Evolutionary conservation across 2,113 vertebrate species (phyloP), one percentile per base, ranked within the genome.

Genomic region (Gobiocypris rarus): DNA sequence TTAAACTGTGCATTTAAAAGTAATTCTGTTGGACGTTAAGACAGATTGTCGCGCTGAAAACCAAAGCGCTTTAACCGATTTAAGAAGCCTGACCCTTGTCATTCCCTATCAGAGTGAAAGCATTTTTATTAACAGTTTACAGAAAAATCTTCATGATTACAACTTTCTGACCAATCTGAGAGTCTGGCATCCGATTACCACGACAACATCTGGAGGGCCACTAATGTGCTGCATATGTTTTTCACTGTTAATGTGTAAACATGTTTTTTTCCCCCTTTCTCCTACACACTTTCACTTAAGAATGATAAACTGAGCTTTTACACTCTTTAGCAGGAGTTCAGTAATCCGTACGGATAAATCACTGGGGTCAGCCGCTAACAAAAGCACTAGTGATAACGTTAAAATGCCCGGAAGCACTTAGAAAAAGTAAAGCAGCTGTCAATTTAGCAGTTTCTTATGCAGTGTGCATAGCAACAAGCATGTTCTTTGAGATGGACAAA

Each of bases 361-460:
- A 34, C 77, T 48, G n/a, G 45, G 73, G 50, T 50, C 69, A 77
- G 61, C 26, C 14, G 38, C 67, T 69, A 78, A 83, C 61, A 52
- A 70, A 17, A 81, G 82, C 70, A 61, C 75, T 79, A 59, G 58
- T 75, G 31, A 85, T 85, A 59, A 75, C 63, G 67, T 75, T 71
- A 77, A 87, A 83, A 83, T 71, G 38, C 61, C 26, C 34, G 63
- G 45, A 76, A 86, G 84, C 83, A 84, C 77, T 87, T 77, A 86
- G 6, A 86, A 85, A 77, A 88, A 59, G 52, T 58, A 31, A 54
- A 83, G 71, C 87, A 87, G 88, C 84, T 90, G 87, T 87, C 81
- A 50, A 5, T 83, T 83, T 61, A 71, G 59, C 24, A 82, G 24
- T 81, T 88, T 48, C 73, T 67, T 56, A 4, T 73, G 70, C 22